A percentile compares a stretch with the other conserved stretches of the same genome.
Conservation (phyloP, 2,797 vertebrate species). For the Hafferia zeledoni region DNA sequence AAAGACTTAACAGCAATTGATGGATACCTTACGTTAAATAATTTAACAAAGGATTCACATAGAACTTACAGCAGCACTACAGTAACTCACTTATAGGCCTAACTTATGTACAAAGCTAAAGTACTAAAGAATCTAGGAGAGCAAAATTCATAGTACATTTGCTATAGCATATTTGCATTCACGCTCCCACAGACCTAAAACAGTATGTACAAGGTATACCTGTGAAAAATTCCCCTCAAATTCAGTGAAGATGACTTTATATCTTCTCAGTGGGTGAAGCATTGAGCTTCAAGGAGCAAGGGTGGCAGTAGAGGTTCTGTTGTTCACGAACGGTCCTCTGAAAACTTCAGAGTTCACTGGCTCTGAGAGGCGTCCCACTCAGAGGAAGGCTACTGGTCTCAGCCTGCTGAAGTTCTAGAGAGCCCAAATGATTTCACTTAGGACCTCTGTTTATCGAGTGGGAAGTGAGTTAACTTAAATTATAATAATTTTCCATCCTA, state of each 20-base stretch:
- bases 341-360: neutral
- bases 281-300: neutral
- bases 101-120: neutral
- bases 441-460: neutral
- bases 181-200: accelerated
- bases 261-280: neutral
- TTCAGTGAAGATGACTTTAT: neutral
- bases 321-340: no score
- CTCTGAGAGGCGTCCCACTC: neutral
- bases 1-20: neutral
- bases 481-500: neutral
- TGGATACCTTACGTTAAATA: neutral
- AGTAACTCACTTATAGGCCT: neutral
- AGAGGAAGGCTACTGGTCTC: neutral
- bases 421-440: neutral
- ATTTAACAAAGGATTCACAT: neutral
- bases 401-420: neutral
- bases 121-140: neutral
- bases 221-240: neutral
- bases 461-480: neutral
- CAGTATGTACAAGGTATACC: neutral
- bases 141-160: neutral
- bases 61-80: neutral
- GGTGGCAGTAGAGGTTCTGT: neutral
- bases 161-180: neutral